Conservation (phyloP, 2,113 vertebrate species). For the Sialia sialis region DNA sequence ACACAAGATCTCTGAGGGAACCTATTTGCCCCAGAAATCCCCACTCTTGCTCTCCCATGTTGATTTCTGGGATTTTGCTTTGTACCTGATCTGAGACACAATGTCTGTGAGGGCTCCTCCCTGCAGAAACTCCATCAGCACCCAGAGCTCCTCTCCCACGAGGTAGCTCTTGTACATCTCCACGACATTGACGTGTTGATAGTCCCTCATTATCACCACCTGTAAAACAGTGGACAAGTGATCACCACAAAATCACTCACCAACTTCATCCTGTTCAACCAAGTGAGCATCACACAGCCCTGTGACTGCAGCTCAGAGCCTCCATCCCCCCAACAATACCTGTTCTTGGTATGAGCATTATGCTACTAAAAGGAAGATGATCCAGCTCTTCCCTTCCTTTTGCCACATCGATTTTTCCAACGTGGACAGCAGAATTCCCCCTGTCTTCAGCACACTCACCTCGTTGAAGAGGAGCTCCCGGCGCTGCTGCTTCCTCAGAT, state of each 20-base stretch:
- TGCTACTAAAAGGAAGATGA: not conserved
- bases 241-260: not conserved
- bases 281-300: not conserved
- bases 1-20: not conserved
- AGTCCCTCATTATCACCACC: constrained; percentile 99
- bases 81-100: constrained; percentile 94
- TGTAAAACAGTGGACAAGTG: constrained; percentile 32
- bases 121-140: constrained; percentile 98
- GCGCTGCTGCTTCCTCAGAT: constrained; percentile 93
- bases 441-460: constrained; percentile 64
- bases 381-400: not conserved
- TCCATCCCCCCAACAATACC: not conserved
- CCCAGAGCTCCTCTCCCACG: constrained; percentile 98
- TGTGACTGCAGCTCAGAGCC: accelerated
- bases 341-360: not conserved
- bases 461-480: constrained; percentile 97
- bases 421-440: not conserved
- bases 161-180: constrained; percentile 98
- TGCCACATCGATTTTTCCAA: too few species aligned
- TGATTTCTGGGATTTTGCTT: not conserved
- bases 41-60: not conserved
- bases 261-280: not conserved
- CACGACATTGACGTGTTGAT: constrained; percentile 94
- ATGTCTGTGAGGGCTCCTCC: constrained; percentile 98
- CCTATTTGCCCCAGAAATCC: not conserved